Evolutionary conservation across 2,113 vertebrate genomes (phyloP), one percentile per base, ranked within the genome.

Genomic region (Sakesphorus luctuosus): DNA sequence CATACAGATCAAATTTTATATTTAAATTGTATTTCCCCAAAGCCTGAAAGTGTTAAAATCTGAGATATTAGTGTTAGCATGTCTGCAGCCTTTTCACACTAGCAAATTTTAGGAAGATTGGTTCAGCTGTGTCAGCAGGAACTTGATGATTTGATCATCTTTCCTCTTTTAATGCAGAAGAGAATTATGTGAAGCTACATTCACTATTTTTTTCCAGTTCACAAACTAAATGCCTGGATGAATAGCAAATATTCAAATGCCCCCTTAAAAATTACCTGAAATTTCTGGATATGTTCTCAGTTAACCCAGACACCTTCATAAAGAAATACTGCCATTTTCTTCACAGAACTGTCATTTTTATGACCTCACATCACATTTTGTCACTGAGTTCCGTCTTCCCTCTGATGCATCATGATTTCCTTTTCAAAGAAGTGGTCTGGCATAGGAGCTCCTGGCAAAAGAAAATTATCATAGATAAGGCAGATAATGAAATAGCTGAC

Each of bases 21-120:
- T 93, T 88, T 84, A 63, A 96, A 90, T 84, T 72, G 17, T 40
- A 69, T 86, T 91, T 83, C 79, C 78, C 63, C n/a, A 59, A 85
- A 80, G 52, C 36, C 68, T n/a, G 12, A 28, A 55, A 88, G 47
- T 74, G 31, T 90, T 89, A 86, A 89, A 87, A 67, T 93, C 72
- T 65, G 63, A 88, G 67, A 83, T 86, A 90, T 74, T 87, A 74
- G 28, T 74, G 52, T 72, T 74, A 93, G 40, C 4, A 0, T 75
- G 71, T 56, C 85, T 83, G 40, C 44, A 91, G n/a, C 29, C 26
- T 90, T 84, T 84, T 77, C 72, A 92, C 65, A 67, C 1, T 0
- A 55, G 61, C 56, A 75, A 94, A 93, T 78, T 90, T 89, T 49
- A 89, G 84, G 72, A 72, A 90, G 95, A 69, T 31, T 77, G 63